Percentiles rank a stretch among this genome's conserved stretches.
phyloP scores from a whole-genome alignment of 2,113 vertebrate genomes.

The Carassius gibelio region DNA sequence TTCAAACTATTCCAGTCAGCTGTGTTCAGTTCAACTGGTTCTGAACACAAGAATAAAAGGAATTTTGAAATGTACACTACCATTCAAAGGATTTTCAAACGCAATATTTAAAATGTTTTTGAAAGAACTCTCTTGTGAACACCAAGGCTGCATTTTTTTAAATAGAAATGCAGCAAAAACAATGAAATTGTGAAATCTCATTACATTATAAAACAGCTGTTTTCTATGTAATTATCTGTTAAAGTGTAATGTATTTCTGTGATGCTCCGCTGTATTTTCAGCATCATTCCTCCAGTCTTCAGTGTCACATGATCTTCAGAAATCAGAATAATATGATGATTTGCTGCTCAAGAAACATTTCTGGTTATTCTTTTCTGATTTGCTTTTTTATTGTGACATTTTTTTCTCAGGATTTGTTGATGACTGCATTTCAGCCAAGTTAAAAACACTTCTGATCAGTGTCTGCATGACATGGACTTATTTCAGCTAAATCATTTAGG shows the following conservation, averaged over 20 bases:
- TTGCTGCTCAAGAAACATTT: not conserved
- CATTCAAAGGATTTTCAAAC: not conserved
- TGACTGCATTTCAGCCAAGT: not conserved
- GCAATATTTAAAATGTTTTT: not conserved
- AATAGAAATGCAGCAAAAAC: no score
- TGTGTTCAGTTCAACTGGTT: not conserved
- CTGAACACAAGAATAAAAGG: not conserved
- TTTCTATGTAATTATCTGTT: no score
- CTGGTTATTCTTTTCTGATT: no score
- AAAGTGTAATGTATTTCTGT: not conserved
- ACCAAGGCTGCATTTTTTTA: no score
- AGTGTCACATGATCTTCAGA: conserved; percentile 2
- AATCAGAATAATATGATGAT: not conserved
- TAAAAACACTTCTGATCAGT: not conserved
- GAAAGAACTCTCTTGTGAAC: not conserved
- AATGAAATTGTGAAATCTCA: no score
- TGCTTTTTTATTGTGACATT: not conserved
- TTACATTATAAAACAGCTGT: no score
- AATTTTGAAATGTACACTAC: not conserved
- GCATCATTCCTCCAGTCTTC: not conserved
- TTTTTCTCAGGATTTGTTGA: not conserved
- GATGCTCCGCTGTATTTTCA: not conserved
- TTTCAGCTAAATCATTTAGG: not conserved
- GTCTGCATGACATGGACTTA: not conserved
- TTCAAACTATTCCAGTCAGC: not conserved